phyloP scores from a whole-genome alignment of 2,888 invertebrate genomes.

The Chymomyza procnemis region DNA sequence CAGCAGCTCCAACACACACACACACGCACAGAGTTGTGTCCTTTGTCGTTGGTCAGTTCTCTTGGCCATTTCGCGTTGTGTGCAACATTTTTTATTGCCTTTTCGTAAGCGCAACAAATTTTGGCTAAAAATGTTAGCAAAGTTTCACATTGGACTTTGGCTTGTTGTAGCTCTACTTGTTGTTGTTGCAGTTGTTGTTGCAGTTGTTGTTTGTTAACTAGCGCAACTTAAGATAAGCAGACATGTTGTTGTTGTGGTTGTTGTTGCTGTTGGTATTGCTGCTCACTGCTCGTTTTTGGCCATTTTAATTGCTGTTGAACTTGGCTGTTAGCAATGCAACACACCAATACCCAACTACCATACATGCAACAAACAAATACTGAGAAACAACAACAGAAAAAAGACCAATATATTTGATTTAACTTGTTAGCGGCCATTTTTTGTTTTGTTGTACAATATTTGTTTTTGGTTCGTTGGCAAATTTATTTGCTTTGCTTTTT shows the following conservation, averaged over 20 bases:
- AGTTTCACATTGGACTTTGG: conserved; percentile 44
- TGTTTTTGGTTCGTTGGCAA: conserved; percentile 41
- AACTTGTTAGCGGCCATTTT: conserved; percentile 63
- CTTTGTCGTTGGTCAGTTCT: neutral
- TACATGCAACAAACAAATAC: too few species aligned
- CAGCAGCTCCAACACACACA: neutral
- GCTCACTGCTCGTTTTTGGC: conserved; percentile 43
- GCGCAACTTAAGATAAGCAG: conserved; percentile 61
- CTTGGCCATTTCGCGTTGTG: conserved; percentile 18
- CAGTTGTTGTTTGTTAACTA: conserved; percentile 42
- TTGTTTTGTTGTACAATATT: conserved; percentile 26
- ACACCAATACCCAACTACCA: conserved; percentile 23
- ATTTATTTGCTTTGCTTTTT: neutral
- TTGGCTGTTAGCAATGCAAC: conserved; percentile 36
- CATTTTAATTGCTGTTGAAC: conserved; percentile 70
- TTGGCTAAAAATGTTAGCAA: conserved; percentile 47
- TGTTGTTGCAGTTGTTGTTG: conserved; percentile 24
- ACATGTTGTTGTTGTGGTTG: conserved; percentile 22
- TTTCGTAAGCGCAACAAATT: conserved; percentile 39
- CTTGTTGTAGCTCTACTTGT: conserved; percentile 34
- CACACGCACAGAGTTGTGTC: conserved; percentile 9
- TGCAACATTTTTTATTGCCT: conserved; percentile 67
- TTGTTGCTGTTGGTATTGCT: conserved; percentile 22
- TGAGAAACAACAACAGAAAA: conserved; percentile 19
- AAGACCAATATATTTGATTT: conserved; percentile 67